Base-by-base conservation (phyloP, 1,140 invertebrate genomes). In the Trachymyrmex cornetzi region DNA sequence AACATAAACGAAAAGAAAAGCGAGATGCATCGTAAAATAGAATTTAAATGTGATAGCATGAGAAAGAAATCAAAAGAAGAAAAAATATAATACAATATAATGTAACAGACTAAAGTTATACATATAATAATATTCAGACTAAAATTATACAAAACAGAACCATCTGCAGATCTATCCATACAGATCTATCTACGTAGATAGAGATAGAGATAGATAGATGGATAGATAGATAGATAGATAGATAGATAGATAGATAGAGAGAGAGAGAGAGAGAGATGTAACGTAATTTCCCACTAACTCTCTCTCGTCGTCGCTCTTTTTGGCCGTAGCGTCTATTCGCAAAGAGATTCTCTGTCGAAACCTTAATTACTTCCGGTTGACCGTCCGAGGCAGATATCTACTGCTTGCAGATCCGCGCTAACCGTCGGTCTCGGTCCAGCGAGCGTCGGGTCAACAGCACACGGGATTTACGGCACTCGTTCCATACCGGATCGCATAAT, bases 381-480 rank as follows among this genome's bases (percentile, higher is more conserved):
- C 89, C 87, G 89, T 77, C 19, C 57, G 50, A 72, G 38, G 69
- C 53, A 55, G 77, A 89, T 82, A 90, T 89, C 85, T 91, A 30
- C 80, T 44, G 53, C 30, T 44, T 57, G 50, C 48, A 22, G 30
- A 34, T 55, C 64, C 81, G 67, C 63, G 66, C 48, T 59, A 27
- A 59, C 48, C 27, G 90, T 87, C 86, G 91, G 94, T 95, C 89
- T 93, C 94, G 94, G 93, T 95, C 94, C 93, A 95, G 91, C 88
- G 94, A 94, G 87, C 91, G 72, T 74, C 81, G 88, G 93, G 93
- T 95, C 94, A 94, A 95, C 94, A 95, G 94, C 94, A 94, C 93
- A 91, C 89, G 88, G 87, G 88, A 94, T 93, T 94, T 91, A 93
- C 91, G 87, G 87, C 91, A 81, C 75, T 80, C 84, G 81, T 80